Conservation (phyloP, 2,113 vertebrate genomes). For the Indri indri region DNA sequence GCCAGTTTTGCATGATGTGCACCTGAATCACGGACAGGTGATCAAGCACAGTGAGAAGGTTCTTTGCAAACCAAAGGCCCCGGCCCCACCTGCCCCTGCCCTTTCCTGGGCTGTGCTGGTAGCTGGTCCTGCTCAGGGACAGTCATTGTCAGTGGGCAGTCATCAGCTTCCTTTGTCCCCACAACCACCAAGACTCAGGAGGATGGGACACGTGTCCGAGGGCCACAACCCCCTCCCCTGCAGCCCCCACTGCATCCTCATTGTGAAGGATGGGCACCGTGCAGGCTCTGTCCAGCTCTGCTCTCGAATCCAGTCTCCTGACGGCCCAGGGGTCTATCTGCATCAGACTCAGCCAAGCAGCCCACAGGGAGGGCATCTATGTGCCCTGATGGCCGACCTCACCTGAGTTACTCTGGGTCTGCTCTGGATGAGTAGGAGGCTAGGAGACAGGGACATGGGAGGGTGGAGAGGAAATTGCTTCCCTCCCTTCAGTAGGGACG, state of each 20-base stretch:
- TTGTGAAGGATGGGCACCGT: not conserved
- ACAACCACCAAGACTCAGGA: not conserved
- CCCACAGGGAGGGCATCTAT: not conserved
- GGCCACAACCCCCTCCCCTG: not conserved
- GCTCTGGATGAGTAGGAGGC: not conserved
- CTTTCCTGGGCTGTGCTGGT: not conserved
- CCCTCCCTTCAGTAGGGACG: not conserved
- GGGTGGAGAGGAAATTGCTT: not conserved
- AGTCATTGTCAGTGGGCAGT: not conserved
- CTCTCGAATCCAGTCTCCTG: not conserved
- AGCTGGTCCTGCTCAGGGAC: not conserved
- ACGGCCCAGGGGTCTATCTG: not conserved
- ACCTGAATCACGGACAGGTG: not conserved
- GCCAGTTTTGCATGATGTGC: not conserved
- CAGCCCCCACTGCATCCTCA: rapidly evolving
- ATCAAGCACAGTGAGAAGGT: too few species aligned
- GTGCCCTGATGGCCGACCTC: not conserved
- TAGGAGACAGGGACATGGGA: too few species aligned
- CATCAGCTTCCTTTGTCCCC: not conserved
- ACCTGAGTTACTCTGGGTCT: not conserved
- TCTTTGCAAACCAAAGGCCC: not conserved
- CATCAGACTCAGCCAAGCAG: not conserved
- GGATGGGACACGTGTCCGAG: not conserved
- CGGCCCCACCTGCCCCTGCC: not conserved
- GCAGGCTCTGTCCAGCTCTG: not conserved